Evolutionary conservation across 1,140 invertebrate species (phyloP), one percentile per base, ranked within the genome.

Genomic region (Stegodyphus mimosarum): DNA sequence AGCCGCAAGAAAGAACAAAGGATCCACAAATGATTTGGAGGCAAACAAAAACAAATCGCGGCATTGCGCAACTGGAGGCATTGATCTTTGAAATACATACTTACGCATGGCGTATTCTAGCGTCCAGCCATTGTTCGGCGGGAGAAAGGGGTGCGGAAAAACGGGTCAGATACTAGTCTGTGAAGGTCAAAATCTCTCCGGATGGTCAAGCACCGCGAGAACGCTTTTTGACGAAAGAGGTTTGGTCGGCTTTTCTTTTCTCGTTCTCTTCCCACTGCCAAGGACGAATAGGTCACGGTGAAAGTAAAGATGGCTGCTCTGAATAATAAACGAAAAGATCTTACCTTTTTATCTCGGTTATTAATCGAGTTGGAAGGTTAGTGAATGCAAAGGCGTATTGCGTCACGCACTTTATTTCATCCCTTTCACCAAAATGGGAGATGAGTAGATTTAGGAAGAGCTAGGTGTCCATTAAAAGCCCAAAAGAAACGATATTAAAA

Each of bases 271-370:
- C 33, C 33, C 78, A 80, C 67, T 70, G 78, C 53, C 78, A 80
- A 80, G 78, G 78, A 80, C 78, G 78, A 80, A 71, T 71, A 80
- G 78, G 78, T 80, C 78, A 80, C 78, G 66, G 78, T 72, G 78
- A 71, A 80, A 80, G 67, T 80, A 71, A 71, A 80, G 51, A 80
- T 60, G 67, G 18, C 69, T 67, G 18, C 55, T 11, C 18, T 76
- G 66, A 13, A 33, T 78, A 69, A 69, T 78, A 48, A 78, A 69
- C 69, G 64, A 17, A 78, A 69, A 53, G 51, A 78, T 52, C 18
- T 67, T 18, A 18, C 9, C 55, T 60, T 7, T 67, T 67, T 67
- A 67, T 67, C 64, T 9, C 64, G 17, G 7, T 55, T 55, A 18
- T 66, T 63, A 76, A 76, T 76, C 49, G 64, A 33, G 55, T 69